Evolutionary conservation across 1,140 invertebrate species (phyloP).

Genomic region (Bombus fervidus): DNA sequence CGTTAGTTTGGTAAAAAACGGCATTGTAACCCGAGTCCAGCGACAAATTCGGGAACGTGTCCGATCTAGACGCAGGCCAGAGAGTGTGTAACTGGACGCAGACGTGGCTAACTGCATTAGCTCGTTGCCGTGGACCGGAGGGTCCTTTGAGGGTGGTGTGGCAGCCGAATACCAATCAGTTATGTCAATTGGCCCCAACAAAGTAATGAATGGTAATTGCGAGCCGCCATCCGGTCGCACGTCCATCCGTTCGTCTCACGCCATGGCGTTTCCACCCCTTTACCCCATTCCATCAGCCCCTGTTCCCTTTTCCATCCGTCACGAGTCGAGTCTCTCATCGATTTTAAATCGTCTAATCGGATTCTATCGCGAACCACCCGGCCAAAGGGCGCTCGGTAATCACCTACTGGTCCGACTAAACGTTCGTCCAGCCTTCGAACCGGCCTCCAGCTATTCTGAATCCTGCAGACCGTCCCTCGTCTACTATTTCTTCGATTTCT

Average conservation of each 20-base stretch:
- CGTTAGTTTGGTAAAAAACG: neutral
- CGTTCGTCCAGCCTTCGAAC: neutral
- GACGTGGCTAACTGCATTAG: constrained; percentile 74
- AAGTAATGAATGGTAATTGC: constrained; percentile 81
- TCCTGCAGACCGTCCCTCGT: neutral
- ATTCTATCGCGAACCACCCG: constrained; percentile 60
- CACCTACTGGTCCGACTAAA: constrained; percentile 39
- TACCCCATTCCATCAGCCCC: constrained; percentile 15
- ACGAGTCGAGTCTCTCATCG: constrained; percentile 52
- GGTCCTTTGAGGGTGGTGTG: constrained; percentile 73
- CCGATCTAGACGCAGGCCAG: constrained; percentile 12
- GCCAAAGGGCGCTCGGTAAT: constrained; percentile 41
- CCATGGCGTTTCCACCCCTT: constrained; percentile 30
- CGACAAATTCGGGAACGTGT: neutral
- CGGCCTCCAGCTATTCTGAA: neutral
- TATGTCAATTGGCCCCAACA: constrained; percentile 79
- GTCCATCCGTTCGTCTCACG: constrained; percentile 32
- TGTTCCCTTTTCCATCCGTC: constrained; percentile 8
- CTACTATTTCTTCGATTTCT: neutral
- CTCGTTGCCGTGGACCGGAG: constrained; percentile 42
- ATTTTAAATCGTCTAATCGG: constrained; percentile 73
- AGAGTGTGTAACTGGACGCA: constrained; percentile 42
- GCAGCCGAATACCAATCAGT: constrained; percentile 79
- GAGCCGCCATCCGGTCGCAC: constrained; percentile 56
- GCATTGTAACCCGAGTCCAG: neutral